Evolutionary conservation across 2,113 vertebrate genomes (phyloP).

Genomic region (Lonchura striata): DNA sequence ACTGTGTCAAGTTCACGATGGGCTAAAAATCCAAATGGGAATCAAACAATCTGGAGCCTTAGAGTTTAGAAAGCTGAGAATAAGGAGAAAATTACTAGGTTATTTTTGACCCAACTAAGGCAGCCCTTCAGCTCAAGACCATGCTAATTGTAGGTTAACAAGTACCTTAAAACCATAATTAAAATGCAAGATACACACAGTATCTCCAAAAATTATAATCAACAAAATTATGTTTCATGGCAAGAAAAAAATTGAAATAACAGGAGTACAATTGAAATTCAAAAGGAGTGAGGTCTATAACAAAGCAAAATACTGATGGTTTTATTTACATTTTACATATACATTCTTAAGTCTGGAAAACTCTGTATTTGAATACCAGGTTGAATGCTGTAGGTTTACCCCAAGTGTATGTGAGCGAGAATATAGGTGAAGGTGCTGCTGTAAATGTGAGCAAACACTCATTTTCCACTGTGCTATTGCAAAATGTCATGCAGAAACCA

Average conservation of each 20-base stretch:
- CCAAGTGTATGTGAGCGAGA: not conserved
- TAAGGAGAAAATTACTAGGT: constrained; percentile 14
- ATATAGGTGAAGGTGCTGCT: not conserved
- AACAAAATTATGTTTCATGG: not conserved
- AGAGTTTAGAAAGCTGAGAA: not conserved
- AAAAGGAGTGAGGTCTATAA: not conserved
- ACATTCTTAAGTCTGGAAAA: not conserved
- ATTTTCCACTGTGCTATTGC: not conserved
- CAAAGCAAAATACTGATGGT: not conserved
- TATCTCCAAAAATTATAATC: not conserved
- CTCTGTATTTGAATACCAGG: not conserved
- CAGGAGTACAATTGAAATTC: not conserved
- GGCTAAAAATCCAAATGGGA: constrained; percentile 48
- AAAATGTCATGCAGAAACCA: not conserved
- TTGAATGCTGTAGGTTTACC: not conserved
- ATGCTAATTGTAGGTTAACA: not conserved
- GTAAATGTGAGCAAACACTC: not conserved
- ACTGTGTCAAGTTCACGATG: constrained; percentile 51
- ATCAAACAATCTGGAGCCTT: constrained; percentile 52
- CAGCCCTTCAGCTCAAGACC: not conserved
- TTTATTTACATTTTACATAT: not conserved
- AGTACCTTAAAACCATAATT: not conserved
- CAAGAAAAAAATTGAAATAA: not conserved
- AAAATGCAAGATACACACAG: not conserved
- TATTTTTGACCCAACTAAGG: not conserved